Evolutionary conservation across 2,113 vertebrate genomes (phyloP).

Genomic region (Cinclus cinclus): DNA sequence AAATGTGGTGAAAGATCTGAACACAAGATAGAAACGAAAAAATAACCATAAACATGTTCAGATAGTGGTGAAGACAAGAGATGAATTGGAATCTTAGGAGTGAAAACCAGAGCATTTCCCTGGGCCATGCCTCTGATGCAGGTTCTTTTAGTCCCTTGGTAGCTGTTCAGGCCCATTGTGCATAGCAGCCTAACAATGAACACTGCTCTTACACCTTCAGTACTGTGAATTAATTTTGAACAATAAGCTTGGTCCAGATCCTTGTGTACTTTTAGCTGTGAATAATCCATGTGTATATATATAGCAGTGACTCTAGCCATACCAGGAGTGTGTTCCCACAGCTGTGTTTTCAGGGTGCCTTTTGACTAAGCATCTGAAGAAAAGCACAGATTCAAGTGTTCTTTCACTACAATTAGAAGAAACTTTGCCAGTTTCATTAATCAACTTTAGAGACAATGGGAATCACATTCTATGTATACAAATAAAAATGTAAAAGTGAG

Average conservation of each 20-base stretch:
- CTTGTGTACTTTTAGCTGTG: background rate
- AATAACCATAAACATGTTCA: background rate
- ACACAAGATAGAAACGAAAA: background rate
- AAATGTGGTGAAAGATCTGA: background rate
- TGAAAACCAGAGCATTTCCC: background rate
- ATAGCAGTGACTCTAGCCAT: background rate
- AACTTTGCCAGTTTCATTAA: background rate
- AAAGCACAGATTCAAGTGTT: background rate
- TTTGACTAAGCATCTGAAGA: background rate
- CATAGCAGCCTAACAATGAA: background rate
- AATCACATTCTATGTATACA: background rate
- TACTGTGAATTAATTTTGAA: background rate
- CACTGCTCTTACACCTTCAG: background rate
- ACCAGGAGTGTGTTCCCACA: background rate
- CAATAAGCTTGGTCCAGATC: background rate
- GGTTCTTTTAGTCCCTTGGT: background rate
- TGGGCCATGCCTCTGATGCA: background rate
- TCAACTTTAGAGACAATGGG: background rate
- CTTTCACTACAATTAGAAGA: background rate
- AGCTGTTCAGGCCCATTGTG: background rate
- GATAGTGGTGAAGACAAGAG: background rate
- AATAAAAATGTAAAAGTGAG: background rate
- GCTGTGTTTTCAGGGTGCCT: background rate
- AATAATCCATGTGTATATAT: background rate
- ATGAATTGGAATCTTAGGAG: background rate